Percentiles rank a stretch among this genome's conserved stretches.
Evolutionary conservation across 2,113 vertebrate genomes (phyloP).

Genomic region (Phocoena phocoena): DNA sequence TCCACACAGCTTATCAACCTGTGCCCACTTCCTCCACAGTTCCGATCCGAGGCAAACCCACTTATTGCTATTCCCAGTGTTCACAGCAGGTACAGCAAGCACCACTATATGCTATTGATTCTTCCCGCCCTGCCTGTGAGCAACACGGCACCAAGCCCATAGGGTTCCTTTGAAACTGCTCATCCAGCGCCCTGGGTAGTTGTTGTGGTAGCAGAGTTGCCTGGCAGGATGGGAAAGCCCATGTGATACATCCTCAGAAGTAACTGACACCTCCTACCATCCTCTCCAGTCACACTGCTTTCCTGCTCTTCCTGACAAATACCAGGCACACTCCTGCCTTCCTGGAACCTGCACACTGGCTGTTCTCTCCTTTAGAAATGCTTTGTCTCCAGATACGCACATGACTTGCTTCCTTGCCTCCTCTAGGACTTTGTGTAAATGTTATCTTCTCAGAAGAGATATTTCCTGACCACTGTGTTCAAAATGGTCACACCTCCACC

Average conservation of each 20-base stretch:
- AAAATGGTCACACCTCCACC: not conserved
- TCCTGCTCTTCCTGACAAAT: not conserved
- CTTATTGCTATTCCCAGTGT: not conserved
- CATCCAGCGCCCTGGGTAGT: accelerated
- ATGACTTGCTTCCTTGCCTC: not conserved
- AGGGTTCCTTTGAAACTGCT: accelerated
- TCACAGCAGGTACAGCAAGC: not conserved
- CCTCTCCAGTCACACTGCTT: not conserved
- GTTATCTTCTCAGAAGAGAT: not conserved
- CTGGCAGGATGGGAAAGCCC: not conserved
- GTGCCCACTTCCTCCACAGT: accelerated
- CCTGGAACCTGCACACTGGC: accelerated
- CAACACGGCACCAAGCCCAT: accelerated
- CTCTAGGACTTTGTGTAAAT: not conserved
- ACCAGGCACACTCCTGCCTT: not conserved
- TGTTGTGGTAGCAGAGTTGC: too few relatives aligned
- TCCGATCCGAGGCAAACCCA: not conserved
- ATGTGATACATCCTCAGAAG: accelerated
- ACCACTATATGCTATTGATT: accelerated
- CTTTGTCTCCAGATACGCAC: accelerated
- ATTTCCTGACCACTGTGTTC: not conserved
- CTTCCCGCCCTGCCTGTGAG: too few relatives aligned
- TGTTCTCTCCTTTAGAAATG: not conserved
- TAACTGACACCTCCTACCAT: accelerated
- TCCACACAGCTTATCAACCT: too few relatives aligned